phyloP scores from a whole-genome alignment of 2,888 invertebrate species.

The Siphlonurus alternatus region DNA sequence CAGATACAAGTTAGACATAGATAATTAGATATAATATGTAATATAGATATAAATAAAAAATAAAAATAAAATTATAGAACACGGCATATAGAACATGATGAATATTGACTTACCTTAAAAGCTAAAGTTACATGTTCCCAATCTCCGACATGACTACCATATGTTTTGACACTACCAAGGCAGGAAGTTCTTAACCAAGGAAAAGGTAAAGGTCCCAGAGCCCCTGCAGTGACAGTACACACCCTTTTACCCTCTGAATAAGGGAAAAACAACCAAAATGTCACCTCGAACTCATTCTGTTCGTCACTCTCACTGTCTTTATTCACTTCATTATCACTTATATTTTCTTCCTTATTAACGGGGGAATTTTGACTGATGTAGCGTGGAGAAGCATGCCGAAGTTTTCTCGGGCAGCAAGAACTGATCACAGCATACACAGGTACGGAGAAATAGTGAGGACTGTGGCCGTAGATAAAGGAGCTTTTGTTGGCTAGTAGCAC shows the following conservation, averaged over 20 bases:
- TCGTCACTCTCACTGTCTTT: slow-evolving; percentile 13
- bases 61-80: too few species aligned
- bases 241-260: slow-evolving; percentile 43
- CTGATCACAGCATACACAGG: slow-evolving; percentile 42
- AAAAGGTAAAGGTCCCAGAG: slow-evolving; percentile 35
- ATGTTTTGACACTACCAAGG: slow-evolving; percentile 35
- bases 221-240: slow-evolving; percentile 24
- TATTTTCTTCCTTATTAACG: not conserved
- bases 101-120: slow-evolving; percentile 29
- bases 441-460: slow-evolving; percentile 34
- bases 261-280: slow-evolving; percentile 54
- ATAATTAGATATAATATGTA: too few species aligned
- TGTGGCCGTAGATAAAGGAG: slow-evolving; percentile 41
- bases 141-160: slow-evolving; percentile 48
- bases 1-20: too few species aligned
- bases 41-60: too few species aligned
- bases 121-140: slow-evolving; percentile 49
- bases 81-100: too few species aligned
- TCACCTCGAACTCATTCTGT: slow-evolving; percentile 40
- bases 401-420: slow-evolving; percentile 24
- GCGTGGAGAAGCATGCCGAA: not conserved
- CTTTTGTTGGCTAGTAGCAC: slow-evolving; percentile 26
- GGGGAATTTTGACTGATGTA: not conserved
- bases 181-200: slow-evolving; percentile 40
- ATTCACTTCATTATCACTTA: not conserved